Evolutionary conservation across 2,888 invertebrate species (phyloP).

Genomic region (Bhutanitis thaidina): DNA sequence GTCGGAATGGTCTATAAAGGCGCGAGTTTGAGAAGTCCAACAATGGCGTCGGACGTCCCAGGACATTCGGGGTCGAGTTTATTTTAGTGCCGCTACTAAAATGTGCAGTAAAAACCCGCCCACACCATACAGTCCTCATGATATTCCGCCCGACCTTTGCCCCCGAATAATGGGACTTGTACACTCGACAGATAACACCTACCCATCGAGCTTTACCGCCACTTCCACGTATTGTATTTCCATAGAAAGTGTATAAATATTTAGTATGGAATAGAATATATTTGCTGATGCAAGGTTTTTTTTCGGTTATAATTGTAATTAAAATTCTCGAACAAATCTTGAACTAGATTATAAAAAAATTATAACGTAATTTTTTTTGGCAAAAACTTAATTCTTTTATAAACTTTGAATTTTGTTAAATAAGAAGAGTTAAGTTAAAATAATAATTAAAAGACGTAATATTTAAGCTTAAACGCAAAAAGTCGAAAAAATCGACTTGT

Average conservation of each 20-base stretch:
- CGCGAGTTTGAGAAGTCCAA: slow-evolving; percentile 46
- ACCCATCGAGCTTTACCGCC: slow-evolving; percentile 8
- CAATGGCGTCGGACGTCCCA: slow-evolving; percentile 57
- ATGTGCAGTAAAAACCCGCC: slow-evolving; percentile 71
- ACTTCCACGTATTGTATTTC: background rate
- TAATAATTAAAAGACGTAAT: too few relatives aligned
- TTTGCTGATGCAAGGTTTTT: too few relatives aligned
- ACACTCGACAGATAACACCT: slow-evolving; percentile 12
- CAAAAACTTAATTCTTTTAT: too few relatives aligned
- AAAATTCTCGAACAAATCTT: too few relatives aligned
- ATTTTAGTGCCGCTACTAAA: slow-evolving; percentile 69
- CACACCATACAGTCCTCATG: slow-evolving; percentile 62
- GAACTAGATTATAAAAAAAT: too few relatives aligned
- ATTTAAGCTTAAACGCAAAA: too few relatives aligned
- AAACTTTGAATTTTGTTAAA: too few relatives aligned
- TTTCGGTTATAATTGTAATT: too few relatives aligned
- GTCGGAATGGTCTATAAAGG: slow-evolving; percentile 57
- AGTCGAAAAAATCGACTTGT: too few relatives aligned
- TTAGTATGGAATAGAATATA: background rate
- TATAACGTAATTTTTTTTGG: too few relatives aligned
- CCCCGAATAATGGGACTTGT: slow-evolving; percentile 35
- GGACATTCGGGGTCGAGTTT: slow-evolving; percentile 61
- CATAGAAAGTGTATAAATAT: background rate
- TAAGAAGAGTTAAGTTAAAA: too few relatives aligned
- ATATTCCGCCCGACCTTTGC: slow-evolving; percentile 67